Evolutionary conservation across 2,797 vertebrate species (phyloP).

Genomic region (Octomys mimax): DNA sequence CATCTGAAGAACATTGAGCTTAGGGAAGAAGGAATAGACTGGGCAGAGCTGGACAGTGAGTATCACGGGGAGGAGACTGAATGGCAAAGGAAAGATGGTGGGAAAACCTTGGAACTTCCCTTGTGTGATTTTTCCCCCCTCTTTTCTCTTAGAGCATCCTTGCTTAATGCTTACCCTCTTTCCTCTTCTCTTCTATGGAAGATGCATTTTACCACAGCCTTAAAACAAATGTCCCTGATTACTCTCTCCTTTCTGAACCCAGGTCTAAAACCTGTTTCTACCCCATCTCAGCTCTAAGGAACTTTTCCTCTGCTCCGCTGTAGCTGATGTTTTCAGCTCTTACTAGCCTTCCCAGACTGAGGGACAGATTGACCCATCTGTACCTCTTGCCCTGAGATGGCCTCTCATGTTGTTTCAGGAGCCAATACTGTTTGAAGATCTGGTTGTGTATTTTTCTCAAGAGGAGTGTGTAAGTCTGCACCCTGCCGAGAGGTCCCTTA

Average conservation of each 20-base stretch:
- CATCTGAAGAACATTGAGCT: background rate
- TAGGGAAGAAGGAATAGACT: background rate
- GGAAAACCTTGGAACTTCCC: background rate
- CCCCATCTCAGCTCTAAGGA: background rate
- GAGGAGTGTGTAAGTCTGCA: slow-evolving; percentile 77
- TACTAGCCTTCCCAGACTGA: background rate
- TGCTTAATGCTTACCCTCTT: background rate
- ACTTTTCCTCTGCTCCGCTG: background rate
- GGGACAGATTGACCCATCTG: background rate
- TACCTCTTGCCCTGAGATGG: background rate
- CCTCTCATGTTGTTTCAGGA: slow-evolving; percentile 60
- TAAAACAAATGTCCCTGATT: background rate
- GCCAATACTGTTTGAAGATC: slow-evolving; percentile 65
- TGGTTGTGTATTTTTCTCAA: slow-evolving; percentile 78
- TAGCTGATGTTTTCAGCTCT: background rate
- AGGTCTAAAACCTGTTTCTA: background rate
- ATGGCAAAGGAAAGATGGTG: background rate
- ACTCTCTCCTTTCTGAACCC: background rate
- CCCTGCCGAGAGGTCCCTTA: slow-evolving; percentile 8
- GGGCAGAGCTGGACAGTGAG: background rate
- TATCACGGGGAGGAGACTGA: background rate
- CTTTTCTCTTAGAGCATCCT: background rate
- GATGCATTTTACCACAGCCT: background rate
- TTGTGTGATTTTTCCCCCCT: slow-evolving; percentile 16
- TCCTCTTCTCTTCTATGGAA: background rate